Conservation (phyloP, 2,113 vertebrate genomes). For the Meles meles region DNA sequence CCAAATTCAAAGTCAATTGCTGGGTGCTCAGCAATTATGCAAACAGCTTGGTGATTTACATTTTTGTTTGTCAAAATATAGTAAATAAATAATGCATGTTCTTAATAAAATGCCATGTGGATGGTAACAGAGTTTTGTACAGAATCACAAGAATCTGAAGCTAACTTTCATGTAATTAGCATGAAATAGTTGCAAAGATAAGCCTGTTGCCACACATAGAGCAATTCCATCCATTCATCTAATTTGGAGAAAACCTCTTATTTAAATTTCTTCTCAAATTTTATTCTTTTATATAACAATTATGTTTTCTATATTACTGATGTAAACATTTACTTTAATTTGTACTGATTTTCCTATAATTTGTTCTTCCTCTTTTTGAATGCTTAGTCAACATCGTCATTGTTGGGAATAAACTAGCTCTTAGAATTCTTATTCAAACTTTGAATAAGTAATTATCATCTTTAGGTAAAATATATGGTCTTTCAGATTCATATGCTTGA, state of each 20-base stretch:
- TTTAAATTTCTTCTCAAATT: not conserved
- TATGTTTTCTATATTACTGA: not conserved
- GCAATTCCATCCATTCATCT: not conserved
- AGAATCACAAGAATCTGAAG: not conserved
- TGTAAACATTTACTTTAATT: not conserved
- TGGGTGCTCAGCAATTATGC: not conserved
- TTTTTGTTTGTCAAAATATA: not conserved
- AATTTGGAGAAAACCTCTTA: not conserved
- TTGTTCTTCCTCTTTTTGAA: not conserved
- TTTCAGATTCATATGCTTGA: not conserved
- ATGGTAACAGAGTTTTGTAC: not conserved
- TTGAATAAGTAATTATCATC: not conserved
- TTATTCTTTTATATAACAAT: not conserved
- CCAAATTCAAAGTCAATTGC: not conserved
- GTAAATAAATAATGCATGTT: not conserved
- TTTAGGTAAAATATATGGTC: not conserved
- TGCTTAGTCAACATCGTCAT: not conserved
- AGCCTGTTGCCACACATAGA: not conserved
- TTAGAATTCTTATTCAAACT: not conserved
- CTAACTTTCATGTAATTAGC: not conserved
- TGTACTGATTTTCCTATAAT: not conserved
- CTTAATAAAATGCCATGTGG: not conserved
- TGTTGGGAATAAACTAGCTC: not conserved
- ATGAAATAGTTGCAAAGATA: not conserved
- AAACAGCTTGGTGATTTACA: not conserved